These are phyloP conservation scores for Catharus bicknelli DNA, from an alignment of 2,113 vertebrate species.

Conservation along the genomic window DNA sequence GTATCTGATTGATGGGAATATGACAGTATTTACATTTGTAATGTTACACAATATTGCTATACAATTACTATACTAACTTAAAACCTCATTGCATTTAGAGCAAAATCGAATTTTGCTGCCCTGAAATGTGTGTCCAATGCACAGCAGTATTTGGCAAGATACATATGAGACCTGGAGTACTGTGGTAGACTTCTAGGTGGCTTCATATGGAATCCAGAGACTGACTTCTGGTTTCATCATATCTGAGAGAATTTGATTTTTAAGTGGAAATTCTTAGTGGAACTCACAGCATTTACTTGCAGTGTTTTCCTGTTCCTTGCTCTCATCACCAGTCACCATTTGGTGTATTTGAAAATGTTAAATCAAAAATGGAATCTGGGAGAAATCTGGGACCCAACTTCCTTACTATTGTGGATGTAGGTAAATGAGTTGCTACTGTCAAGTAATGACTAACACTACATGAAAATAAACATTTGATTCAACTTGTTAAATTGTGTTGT, in stretches of 20 bases:
- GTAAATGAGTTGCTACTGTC: neutral
- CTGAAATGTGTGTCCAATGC: neutral
- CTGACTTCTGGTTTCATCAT: neutral
- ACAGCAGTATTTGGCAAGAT: neutral
- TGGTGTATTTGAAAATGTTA: conserved; percentile 79
- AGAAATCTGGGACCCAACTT: conserved; percentile 77
- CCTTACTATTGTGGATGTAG: conserved; percentile 67
- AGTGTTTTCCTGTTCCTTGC: neutral
- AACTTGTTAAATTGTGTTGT: neutral
- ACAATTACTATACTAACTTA: neutral
- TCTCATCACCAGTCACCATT: conserved; percentile 51
- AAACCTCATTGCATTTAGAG: neutral
- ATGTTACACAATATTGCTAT: neutral
- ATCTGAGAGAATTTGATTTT: neutral
- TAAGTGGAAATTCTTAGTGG: neutral
- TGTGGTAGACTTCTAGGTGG: neutral
- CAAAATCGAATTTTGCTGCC: neutral
- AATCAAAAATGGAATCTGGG: conserved; percentile 76
- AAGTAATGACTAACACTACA: neutral
- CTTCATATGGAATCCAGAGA: neutral
- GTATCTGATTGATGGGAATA: neutral
- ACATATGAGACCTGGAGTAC: neutral
- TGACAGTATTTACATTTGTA: neutral
- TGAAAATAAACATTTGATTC: neutral
- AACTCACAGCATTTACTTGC: neutral